Conservation (phyloP, 2,888 invertebrate species). For the Panzeria rudis region DNA sequence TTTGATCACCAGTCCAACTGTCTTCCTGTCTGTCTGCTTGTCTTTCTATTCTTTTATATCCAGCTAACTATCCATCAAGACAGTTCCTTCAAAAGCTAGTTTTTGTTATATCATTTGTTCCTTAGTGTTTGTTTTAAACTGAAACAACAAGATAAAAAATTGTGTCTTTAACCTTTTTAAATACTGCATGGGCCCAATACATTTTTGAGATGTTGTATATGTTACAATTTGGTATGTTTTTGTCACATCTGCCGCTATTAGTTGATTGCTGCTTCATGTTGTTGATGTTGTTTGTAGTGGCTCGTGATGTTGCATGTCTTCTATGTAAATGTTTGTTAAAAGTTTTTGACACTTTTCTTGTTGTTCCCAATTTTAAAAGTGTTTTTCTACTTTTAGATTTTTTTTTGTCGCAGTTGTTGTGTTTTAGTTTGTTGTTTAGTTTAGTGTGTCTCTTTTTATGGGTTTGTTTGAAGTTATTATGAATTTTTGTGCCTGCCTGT, state of each 20-base stretch:
- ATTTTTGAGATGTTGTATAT: constrained; percentile 38
- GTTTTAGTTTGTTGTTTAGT: constrained; percentile 16
- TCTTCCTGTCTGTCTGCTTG: neutral
- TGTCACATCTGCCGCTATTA: constrained; percentile 69
- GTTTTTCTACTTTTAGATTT: constrained; percentile 36
- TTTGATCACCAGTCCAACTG: constrained; percentile 4
- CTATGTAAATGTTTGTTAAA: constrained; percentile 71
- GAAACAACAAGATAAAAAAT: neutral
- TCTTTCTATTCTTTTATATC: neutral
- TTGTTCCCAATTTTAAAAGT: constrained; percentile 62
- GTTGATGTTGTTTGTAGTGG: constrained; percentile 40
- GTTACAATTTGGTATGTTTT: constrained; percentile 44
- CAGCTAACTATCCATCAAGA: constrained; percentile 2
- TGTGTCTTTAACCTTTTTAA: constrained; percentile 25
- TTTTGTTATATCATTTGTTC: neutral
- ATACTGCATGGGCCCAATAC: constrained; percentile 12
- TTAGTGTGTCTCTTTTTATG: constrained; percentile 1
- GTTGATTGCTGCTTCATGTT: constrained; percentile 55
- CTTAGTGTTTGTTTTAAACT: constrained; percentile 24
- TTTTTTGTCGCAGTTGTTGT: constrained; percentile 5
- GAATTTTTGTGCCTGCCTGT: neutral
- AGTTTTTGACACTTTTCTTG: constrained; percentile 71
- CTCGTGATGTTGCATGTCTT: constrained; percentile 53
- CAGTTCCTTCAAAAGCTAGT: neutral
- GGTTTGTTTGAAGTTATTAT: constrained; percentile 57